Evolutionary conservation across 2,113 vertebrate genomes (phyloP).

Genomic region (Plestiodon gilberti): DNA sequence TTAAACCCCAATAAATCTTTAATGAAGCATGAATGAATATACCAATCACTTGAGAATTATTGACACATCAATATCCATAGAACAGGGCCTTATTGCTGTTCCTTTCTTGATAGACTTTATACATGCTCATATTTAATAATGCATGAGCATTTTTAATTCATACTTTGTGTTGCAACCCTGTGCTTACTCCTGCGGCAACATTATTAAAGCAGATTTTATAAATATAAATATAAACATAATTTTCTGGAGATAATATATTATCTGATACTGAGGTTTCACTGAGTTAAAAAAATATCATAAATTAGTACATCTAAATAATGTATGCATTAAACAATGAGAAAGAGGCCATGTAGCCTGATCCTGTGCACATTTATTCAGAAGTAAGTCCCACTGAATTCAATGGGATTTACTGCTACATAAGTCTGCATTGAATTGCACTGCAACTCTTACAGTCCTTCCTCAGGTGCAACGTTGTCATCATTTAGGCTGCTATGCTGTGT

Average conservation of each 20-base stretch:
- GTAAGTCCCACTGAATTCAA: conserved; percentile 32
- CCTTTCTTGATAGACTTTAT: conserved; percentile 67
- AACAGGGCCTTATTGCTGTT: conserved; percentile 62
- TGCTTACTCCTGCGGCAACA: conserved; percentile 68
- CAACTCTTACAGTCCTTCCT: conserved; percentile 15
- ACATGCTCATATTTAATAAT: conserved; percentile 74
- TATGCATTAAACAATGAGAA: conserved; percentile 58
- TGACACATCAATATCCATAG: conserved; percentile 73
- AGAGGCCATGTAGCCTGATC: neutral
- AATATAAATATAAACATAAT: conserved; percentile 66
- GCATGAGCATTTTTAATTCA: conserved; percentile 75
- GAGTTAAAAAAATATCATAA: conserved; percentile 56
- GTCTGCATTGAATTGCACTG: conserved; percentile 45
- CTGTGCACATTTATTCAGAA: conserved; percentile 32
- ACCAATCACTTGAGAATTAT: conserved; percentile 72
- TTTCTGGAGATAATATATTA: conserved; percentile 59
- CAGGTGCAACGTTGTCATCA: conserved; percentile 42
- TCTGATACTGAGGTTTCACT: conserved; percentile 52
- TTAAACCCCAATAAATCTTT: conserved; percentile 75
- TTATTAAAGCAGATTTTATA: conserved; percentile 74
- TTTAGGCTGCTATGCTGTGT: conserved; percentile 56
- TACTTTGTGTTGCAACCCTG: conserved; percentile 72
- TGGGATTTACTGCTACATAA: conserved; percentile 39
- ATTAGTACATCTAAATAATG: conserved; percentile 73
- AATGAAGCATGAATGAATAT: conserved; percentile 68